Base-by-base conservation (phyloP, 2,797 vertebrate species). In the Lepilemur ruficaudatus region DNA sequence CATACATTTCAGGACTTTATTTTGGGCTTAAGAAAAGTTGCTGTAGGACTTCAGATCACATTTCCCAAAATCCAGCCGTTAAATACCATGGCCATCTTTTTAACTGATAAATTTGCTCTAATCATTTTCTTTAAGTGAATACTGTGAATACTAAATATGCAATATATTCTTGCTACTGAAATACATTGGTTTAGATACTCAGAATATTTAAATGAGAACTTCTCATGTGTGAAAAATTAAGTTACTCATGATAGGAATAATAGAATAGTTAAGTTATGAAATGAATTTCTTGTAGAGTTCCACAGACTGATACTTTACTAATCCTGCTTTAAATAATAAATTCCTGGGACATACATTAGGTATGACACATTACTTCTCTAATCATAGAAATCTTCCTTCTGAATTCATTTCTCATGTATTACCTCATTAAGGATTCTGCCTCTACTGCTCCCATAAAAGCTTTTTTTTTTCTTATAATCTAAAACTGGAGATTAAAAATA, bases 301-400 rank as follows among this genome's bases (percentile, higher is more conserved):
- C 23, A 89, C 38, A 80, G 48, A 94, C 65, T 70, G 76, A 72
- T 86, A 70, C 25, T 57, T 95, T 30, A 48, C 85, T 96, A 89
- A 69, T 95, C 41, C 88, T 65, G 7, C 67, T 93, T 97, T 96
- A 96, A 94, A 94, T 91, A 96, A 78, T 90, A 89, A 61, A 85
- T 95, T 95, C 48, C 41, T 86, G n/a, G 25, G 32, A 79, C 69
- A 70, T 78, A 61, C 30, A 52, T 95, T 92, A 89, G 23, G 48
- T 82, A 55, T 52, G 84, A 52, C 14, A 12, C 18, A 18, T 59
- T 30, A 41, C 18, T 95, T 90, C 46, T 70, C 30, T 18, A 79
- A 18, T 86, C 70, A 82, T 41, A 79, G n/a, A 91, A 91, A 76
- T 14, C 35, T 75, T 89, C 55, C 70, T 89, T 78, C 35, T 55